Percentiles rank a stretch among this genome's conserved stretches.
Evolutionary conservation across 2,888 invertebrate species (phyloP).

Genomic region (Agrochola lota): DNA sequence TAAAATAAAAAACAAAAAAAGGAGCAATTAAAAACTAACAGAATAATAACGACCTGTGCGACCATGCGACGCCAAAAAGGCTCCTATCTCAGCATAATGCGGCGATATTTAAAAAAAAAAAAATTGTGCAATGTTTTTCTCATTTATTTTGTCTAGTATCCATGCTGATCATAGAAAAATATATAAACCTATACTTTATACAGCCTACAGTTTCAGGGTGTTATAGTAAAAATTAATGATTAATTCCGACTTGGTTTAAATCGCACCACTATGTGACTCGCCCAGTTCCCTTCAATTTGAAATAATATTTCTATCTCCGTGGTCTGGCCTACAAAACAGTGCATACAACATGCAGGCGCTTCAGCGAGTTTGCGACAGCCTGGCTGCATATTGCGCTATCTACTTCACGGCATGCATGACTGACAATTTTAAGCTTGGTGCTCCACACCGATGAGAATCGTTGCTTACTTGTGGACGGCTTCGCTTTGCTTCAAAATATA

Average conservation of each 20-base stretch:
- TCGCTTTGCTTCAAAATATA: not conserved
- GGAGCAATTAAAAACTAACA: no score
- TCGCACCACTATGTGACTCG: not conserved
- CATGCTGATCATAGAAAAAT: no score
- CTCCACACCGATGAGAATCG: not conserved
- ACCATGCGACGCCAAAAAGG: no score
- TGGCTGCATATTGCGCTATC: slow-evolving; percentile 7
- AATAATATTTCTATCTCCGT: not conserved
- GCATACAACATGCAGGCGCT: not conserved
- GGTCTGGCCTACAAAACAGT: not conserved
- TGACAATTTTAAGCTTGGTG: not conserved
- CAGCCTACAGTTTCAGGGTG: not conserved
- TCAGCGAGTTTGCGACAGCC: not conserved
- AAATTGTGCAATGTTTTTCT: no score
- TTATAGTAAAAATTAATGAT: not conserved
- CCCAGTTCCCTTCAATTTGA: not conserved
- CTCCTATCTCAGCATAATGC: no score
- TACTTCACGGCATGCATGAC: slow-evolving; percentile 16
- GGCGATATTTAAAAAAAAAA: no score
- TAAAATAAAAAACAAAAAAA: no score
- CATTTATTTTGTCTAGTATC: no score
- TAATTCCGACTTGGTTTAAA: not conserved
- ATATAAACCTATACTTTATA: no score
- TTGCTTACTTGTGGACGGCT: not conserved
- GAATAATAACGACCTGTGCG: no score